A percentile compares a stretch with the other conserved stretches of the same genome.
These are phyloP conservation scores for Arctia plantaginis DNA, from an alignment of 2,888 invertebrate species.

Conservation along the genomic window DNA sequence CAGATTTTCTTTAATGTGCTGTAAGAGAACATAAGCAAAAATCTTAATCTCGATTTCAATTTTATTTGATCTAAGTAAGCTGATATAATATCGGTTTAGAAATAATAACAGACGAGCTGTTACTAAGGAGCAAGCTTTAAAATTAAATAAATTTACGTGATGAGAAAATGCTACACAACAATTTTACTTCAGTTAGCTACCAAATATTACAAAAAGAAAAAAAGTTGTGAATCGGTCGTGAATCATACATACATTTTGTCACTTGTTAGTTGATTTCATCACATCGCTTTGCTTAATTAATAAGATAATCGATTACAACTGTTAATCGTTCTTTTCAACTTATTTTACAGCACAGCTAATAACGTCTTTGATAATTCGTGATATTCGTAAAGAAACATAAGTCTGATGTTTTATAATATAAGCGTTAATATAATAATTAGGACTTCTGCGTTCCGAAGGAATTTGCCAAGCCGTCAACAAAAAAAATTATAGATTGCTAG, in stretches of 20 bases:
- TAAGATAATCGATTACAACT: too few relatives aligned
- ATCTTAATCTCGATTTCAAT: conserved; percentile 3
- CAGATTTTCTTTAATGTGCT: background rate
- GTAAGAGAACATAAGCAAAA: background rate
- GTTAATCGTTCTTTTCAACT: too few relatives aligned
- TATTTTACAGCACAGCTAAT: too few relatives aligned
- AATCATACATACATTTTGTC: too few relatives aligned
- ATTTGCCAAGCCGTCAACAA: too few relatives aligned
- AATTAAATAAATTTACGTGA: background rate
- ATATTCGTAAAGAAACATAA: too few relatives aligned
- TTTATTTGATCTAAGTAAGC: conserved; percentile 6
- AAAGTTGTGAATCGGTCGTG: background rate
- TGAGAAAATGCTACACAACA: background rate
- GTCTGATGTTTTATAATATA: too few relatives aligned
- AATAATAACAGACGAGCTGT: background rate
- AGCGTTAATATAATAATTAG: too few relatives aligned
- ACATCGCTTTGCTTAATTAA: too few relatives aligned
- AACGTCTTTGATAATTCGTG: background rate
- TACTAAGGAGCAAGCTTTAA: background rate
- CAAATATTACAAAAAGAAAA: background rate
- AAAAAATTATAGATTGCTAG: background rate
- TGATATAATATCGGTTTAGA: conserved; percentile 1
- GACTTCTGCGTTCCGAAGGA: too few relatives aligned
- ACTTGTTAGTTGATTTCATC: too few relatives aligned
- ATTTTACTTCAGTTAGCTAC: background rate